Percentiles rank a stretch among this genome's conserved stretches.
These are phyloP conservation scores for Bilobella aurantiaca DNA, from an alignment of 1,140 invertebrate genomes.

Conservation along the genomic window DNA sequence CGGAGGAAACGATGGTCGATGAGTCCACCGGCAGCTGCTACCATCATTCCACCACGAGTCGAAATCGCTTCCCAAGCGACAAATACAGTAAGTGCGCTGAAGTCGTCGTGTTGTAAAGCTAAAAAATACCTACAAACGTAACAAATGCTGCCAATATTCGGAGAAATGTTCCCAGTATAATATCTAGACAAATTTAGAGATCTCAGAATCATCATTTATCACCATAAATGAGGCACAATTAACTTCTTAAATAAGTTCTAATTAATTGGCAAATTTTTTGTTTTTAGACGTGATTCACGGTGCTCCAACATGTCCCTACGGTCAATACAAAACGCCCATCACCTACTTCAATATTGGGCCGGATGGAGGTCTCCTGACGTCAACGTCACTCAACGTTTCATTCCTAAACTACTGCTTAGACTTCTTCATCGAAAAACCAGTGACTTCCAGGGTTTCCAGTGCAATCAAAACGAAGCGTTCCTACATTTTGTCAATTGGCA, in stretches of 20 bases:
- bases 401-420: slow-evolving; percentile 31
- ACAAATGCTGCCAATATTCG: neutral
- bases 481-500: too few relatives aligned
- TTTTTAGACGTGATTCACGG: slow-evolving; percentile 21
- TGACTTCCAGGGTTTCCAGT: neutral
- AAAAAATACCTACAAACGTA: too few relatives aligned
- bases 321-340: slow-evolving; percentile 5
- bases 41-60: neutral
- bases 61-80: neutral
- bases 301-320: slow-evolving; percentile 20
- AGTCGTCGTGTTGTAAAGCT: too few relatives aligned
- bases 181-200: neutral
- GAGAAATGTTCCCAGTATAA: too few relatives aligned
- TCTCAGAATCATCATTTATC: neutral
- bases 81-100: slow-evolving; percentile 19
- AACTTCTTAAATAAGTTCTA: neutral
- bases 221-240: neutral
- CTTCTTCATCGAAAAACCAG: slow-evolving; percentile 14
- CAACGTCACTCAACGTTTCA: slow-evolving; percentile 7
- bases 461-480: too few relatives aligned
- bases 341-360: slow-evolving; percentile 12
- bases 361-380: slow-evolving; percentile 10
- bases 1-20: slow-evolving; percentile 19
- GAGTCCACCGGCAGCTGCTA: slow-evolving; percentile 14
- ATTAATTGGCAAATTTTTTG: slow-evolving; percentile 3